These are phyloP conservation scores for Sebastes goodei DNA, from an alignment of 2,797 vertebrate genomes.

Conservation along the genomic window DNA sequence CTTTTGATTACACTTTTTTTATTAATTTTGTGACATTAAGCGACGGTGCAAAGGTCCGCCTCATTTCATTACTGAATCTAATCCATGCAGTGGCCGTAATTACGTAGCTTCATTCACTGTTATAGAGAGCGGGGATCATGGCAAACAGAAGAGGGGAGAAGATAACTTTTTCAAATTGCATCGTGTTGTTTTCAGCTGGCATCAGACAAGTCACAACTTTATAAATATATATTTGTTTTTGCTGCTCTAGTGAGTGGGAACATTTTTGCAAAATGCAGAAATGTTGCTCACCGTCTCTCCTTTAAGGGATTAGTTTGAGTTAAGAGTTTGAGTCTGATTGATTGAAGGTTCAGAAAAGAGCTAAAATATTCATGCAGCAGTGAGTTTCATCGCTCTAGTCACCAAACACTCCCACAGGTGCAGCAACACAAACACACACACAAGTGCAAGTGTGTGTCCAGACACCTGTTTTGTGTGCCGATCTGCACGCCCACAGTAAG, in stretches of 20 bases:
- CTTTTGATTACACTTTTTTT: neutral
- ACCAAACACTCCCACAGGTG: conserved; percentile 21
- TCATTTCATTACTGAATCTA: too few relatives aligned
- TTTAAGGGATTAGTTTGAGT: neutral
- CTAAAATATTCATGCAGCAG: neutral
- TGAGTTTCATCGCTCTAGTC: neutral
- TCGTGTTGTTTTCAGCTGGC: too few relatives aligned
- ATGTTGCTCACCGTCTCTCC: neutral
- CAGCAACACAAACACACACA: conserved; percentile 1
- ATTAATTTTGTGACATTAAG: too few relatives aligned
- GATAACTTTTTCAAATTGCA: too few relatives aligned
- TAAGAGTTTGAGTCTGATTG: neutral
- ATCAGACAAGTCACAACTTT: neutral
- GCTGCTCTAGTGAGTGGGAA: neutral
- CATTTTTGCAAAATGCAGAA: neutral
- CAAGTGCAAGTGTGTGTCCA: neutral
- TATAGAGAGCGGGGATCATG: too few relatives aligned
- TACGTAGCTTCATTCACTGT: rapidly evolving
- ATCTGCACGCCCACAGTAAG: neutral
- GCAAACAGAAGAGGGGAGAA: too few relatives aligned
- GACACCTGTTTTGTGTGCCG: conserved; percentile 21
- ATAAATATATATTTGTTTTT: neutral
- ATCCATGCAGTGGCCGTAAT: too few relatives aligned
- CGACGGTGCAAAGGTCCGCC: too few relatives aligned
- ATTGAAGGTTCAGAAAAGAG: neutral